Percentiles rank a stretch among this genome's conserved stretches.
Conservation (phyloP, 2,113 vertebrate species). For the Notarius lentiginosus region DNA sequence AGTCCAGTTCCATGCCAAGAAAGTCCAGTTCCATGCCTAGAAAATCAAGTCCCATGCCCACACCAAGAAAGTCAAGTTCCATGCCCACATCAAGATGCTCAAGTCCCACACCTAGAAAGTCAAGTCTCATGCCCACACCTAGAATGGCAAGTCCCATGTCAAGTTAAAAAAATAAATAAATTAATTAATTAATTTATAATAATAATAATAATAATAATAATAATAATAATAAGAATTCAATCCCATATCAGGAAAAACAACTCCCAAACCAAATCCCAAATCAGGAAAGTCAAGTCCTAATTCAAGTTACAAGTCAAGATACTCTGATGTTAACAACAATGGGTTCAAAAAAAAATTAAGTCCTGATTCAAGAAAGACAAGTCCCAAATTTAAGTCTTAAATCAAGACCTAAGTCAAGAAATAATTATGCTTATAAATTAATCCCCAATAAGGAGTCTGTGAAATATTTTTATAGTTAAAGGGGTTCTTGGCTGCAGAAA, state of each 20-base stretch:
- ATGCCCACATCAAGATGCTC: too few relatives aligned
- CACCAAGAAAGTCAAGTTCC: too few relatives aligned
- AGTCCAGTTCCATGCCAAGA: too few relatives aligned
- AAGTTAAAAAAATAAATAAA: not conserved
- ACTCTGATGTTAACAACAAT: too few relatives aligned
- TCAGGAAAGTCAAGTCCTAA: not conserved
- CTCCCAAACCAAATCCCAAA: too few relatives aligned
- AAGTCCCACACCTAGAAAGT: too few relatives aligned
- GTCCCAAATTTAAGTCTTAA: not conserved
- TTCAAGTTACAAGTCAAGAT: too few relatives aligned
- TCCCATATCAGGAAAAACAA: not conserved
- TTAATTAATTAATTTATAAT: not conserved
- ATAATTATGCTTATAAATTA: not conserved
- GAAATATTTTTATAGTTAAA: not conserved
- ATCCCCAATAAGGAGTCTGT: not conserved
- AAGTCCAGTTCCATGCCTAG: too few relatives aligned
- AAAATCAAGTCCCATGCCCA: too few relatives aligned
- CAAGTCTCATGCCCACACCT: too few relatives aligned
- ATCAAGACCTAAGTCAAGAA: not conserved
- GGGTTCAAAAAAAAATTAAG: not conserved
- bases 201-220: too few relatives aligned
- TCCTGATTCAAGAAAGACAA: not conserved
- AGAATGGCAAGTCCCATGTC: not conserved
- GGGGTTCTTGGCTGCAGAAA: not conserved
- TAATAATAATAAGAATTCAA: too few relatives aligned